These are phyloP conservation scores for Argyresthia albistria DNA, from an alignment of 2,888 invertebrate genomes.

Conservation along the genomic window DNA sequence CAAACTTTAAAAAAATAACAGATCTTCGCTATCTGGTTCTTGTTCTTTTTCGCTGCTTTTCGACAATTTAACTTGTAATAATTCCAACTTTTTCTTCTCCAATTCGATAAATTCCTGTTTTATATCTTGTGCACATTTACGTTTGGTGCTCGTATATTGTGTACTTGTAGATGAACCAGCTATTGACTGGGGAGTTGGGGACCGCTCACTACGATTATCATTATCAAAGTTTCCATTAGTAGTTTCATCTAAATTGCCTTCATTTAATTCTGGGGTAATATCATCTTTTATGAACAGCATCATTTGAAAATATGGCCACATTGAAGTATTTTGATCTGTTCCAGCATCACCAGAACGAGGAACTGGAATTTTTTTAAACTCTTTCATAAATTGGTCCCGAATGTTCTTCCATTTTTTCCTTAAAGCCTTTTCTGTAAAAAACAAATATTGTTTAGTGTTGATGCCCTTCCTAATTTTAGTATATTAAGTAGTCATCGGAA, in stretches of 20 bases:
- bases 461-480: no score
- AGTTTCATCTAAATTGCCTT: constrained; percentile 16
- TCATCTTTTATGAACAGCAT: constrained; percentile 17
- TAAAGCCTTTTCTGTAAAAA: constrained; percentile 15
- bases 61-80: constrained; percentile 20
- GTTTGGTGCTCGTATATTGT: constrained; percentile 19
- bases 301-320: constrained; percentile 17
- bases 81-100: constrained; percentile 20
- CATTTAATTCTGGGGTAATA: constrained; percentile 14
- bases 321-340: constrained; percentile 11
- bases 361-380: constrained; percentile 12
- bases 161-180: constrained; percentile 19
- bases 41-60: constrained; percentile 16
- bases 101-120: constrained; percentile 20
- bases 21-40: constrained; percentile 16
- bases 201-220: constrained; percentile 12
- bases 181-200: constrained; percentile 12
- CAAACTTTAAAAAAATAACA: constrained; percentile 19
- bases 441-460: no score
- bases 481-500: no score
- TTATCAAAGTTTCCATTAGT: constrained; percentile 13
- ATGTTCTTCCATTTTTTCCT: constrained; percentile 18
- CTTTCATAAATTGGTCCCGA: constrained; percentile 16
- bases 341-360: constrained; percentile 17
- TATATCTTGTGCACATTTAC: constrained; percentile 18